phyloP scores from a whole-genome alignment of 35 echinoderm and acorn worm species.

The Hemicentrotus pulcherrimus region DNA sequence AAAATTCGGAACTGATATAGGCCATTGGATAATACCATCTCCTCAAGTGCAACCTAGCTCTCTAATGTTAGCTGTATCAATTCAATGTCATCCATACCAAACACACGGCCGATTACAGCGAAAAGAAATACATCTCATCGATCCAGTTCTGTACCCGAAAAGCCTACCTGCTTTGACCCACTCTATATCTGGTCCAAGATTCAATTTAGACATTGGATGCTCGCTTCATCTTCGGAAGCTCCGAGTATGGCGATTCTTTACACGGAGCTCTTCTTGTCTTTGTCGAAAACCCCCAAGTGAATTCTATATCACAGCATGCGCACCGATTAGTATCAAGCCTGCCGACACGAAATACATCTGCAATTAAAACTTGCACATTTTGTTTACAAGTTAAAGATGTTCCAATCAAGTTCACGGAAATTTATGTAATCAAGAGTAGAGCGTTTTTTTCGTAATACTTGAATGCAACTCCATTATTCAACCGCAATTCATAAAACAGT shows the following conservation, averaged over 20 bases:
- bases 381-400: not conserved
- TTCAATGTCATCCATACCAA: not conserved
- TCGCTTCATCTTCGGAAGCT: not conserved
- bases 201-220: not conserved
- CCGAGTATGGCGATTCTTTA: not conserved
- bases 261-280: not conserved
- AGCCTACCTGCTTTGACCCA: not conserved
- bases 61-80: not conserved
- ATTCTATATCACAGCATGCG: not conserved
- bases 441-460: too few species aligned
- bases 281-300: not conserved
- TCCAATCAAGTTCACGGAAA: not conserved
- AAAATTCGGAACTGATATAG: too few species aligned
- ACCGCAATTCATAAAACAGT: too few species aligned
- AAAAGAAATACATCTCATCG: constrained; percentile 5
- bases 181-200: not conserved
- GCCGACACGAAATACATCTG: not conserved
- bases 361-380: not conserved
- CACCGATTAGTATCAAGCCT: not conserved
- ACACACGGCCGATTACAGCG: not conserved
- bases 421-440: not conserved
- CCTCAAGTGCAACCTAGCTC: not conserved
- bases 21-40: not conserved
- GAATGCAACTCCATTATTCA: too few species aligned
- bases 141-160: not conserved